These are phyloP conservation scores for Styela plicata DNA, from an alignment of 23 tunicate species.

Conservation along the genomic window DNA sequence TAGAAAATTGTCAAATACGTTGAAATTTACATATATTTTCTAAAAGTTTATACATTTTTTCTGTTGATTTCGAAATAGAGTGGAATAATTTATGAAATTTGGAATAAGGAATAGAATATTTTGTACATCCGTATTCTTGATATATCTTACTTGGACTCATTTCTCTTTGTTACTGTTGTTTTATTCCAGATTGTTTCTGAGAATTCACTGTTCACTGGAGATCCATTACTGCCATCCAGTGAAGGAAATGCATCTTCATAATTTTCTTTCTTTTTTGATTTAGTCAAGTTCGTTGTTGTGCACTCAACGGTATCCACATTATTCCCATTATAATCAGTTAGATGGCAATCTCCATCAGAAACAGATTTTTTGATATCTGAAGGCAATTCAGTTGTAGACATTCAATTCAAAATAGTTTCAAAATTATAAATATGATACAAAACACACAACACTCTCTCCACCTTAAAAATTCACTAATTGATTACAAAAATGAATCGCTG, in stretches of 20 bases:
- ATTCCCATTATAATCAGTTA: slow-evolving; percentile 16
- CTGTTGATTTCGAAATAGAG: too few species aligned
- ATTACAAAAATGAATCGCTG: too few species aligned
- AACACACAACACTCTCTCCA: too few species aligned
- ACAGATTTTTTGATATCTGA: not conserved
- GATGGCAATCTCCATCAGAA: not conserved
- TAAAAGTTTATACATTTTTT: too few species aligned
- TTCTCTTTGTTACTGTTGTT: not conserved
- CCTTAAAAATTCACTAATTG: too few species aligned
- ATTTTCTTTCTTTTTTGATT: slow-evolving; percentile 12
- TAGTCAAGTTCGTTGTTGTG: not conserved
- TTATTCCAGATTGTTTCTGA: slow-evolving; percentile 12
- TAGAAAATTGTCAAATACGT: too few species aligned
- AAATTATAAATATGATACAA: too few species aligned
- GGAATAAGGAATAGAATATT: too few species aligned
- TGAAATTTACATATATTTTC: too few species aligned
- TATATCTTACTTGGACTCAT: not conserved
- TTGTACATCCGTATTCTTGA: not conserved
- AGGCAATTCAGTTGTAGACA: too few species aligned
- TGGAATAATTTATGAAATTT: too few species aligned
- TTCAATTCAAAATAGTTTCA: too few species aligned
- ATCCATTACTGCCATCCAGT: not conserved
- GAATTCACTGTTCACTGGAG: not conserved
- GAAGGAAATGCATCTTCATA: slow-evolving; percentile 37
- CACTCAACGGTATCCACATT: not conserved